Base-by-base conservation (phyloP, 2,113 vertebrate species). In the Bubo blakistoni region DNA sequence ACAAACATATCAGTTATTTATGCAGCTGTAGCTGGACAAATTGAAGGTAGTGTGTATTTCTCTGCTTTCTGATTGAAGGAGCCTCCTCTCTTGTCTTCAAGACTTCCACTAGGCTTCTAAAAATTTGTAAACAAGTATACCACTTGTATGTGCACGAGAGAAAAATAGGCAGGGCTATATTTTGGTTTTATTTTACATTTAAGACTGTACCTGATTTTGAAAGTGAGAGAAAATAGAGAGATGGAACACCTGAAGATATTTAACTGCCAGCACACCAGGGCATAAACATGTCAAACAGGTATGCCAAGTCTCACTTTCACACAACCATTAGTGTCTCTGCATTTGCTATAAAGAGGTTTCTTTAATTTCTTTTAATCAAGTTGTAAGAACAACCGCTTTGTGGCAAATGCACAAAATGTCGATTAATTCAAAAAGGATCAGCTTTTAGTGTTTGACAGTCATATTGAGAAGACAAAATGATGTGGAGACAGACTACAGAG, bases 381-480 rank as follows among this genome's bases (percentile, higher is more conserved):
- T 70, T 83, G 16, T 55, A 59, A 89, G 89, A 92, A 38, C 16
- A 83, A 77, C 71, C 61, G 67, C 32, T 78, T 88, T 94, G 93
- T 66, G 73, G 79, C 70, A 94, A 91, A 49, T 65, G 81, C 59
- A 85, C 47, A 84, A 97, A 94, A 90, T 69, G 81, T 57, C 65
- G 20, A 92, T 85, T 77, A 95, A 69, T 81, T 86, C 89, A 61
- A 27, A 62, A 46, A 46, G 30, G 62, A 54, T n/a, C 6, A 1
- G 52, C 83, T 79, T 80, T 94, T 70, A 59, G 88, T 63, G 83
- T 96, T 96, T 93, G 94, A 94, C 52, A 85, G 61, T 82, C 54
- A 62, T 40, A 52, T 2, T 59, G 47, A 40, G 51, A 93, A 84
- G 88, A 76, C 67, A 94, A 94, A 88, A 55, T 70, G 61, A 96